Conservation (phyloP, 2,888 invertebrate species). For the Thereva unica region DNA sequence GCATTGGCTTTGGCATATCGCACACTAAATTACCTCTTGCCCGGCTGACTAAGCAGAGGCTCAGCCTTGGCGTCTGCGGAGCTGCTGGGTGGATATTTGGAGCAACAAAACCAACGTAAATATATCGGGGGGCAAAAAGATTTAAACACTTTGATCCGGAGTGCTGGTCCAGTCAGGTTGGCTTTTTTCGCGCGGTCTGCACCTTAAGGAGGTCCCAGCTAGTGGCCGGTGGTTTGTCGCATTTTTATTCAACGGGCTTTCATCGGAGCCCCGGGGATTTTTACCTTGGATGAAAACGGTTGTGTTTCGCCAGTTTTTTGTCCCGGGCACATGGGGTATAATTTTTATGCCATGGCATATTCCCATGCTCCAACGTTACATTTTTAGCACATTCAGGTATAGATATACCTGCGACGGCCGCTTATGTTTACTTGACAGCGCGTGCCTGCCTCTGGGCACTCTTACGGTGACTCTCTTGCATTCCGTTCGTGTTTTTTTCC, state of each 20-base stretch:
- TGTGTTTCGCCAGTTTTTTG: too few relatives aligned
- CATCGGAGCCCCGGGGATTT: too few relatives aligned
- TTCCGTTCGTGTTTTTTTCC: not conserved
- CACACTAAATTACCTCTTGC: constrained; percentile 15
- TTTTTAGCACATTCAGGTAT: not conserved
- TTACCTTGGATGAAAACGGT: too few relatives aligned
- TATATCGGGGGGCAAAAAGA: not conserved
- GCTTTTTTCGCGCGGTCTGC: too few relatives aligned
- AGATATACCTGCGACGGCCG: not conserved
- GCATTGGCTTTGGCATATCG: constrained; percentile 25
- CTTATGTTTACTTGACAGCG: constrained; percentile 13
- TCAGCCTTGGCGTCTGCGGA: constrained; percentile 10
- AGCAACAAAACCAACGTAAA: not conserved
- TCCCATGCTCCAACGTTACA: not conserved
- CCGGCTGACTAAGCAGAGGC: constrained; percentile 6
- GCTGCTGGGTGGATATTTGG: constrained; percentile 19
- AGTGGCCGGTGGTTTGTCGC: too few relatives aligned
- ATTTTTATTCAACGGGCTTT: too few relatives aligned
- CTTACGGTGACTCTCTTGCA: constrained; percentile 3
- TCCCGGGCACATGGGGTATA: too few relatives aligned
- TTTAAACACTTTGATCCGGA: constrained; percentile 10
- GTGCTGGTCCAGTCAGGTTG: not conserved
- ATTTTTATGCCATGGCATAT: not conserved
- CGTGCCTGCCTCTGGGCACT: constrained; percentile 18
- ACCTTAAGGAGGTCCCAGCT: too few relatives aligned